Base-by-base conservation (phyloP, 2,797 vertebrate genomes). In the Aulostomus chinensis region DNA sequence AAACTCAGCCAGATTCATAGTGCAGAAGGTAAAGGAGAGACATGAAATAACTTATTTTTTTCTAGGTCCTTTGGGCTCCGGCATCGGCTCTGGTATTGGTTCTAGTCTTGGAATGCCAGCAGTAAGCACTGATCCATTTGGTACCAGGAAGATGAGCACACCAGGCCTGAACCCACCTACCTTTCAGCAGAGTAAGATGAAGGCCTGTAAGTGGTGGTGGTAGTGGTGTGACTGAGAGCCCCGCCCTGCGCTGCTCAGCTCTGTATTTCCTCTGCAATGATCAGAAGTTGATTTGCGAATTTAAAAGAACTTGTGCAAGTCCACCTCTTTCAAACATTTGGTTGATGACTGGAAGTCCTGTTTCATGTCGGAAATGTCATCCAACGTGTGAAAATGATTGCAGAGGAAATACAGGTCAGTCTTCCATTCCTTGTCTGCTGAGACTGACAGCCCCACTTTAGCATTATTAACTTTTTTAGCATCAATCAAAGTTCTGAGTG, bases 131-230 rank as follows among this genome's bases (percentile, higher is more conserved):
- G 97, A 99, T 58, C 95, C 95, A 0, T 99, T 99, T 74, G 93
- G 94, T 68, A 94, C 93, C 80, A 94, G 97, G 85, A 99, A 99
- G 91, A 92, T 99, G 92, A 97, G 96, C 93, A 96, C 96, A 72
- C 96, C 97, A 57, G 96, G 96, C 87, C 83, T 99, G 86, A 99
- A 94, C 90, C 96, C 97, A 33, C 91, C 95, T 22, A 96, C 96
- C 84, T 99, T 99, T 91, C 97, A 99, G 93, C 97, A 99, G 94
- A 99, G 97, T 99, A 98, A 95, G 97, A 96, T 94, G 90, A 94
- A 93, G 93, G 90, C 92, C 94, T 94, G 90, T 94, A 93, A 94
- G 92, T 96, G 92, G 93, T 93, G 92, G 92, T 93, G 87, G 92
- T 93, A 88, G 88, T 94, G 93, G 91, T 94, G 91, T 91, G 94